phyloP scores from a whole-genome alignment of 2,888 invertebrate species.

The Tenthredo livida region DNA sequence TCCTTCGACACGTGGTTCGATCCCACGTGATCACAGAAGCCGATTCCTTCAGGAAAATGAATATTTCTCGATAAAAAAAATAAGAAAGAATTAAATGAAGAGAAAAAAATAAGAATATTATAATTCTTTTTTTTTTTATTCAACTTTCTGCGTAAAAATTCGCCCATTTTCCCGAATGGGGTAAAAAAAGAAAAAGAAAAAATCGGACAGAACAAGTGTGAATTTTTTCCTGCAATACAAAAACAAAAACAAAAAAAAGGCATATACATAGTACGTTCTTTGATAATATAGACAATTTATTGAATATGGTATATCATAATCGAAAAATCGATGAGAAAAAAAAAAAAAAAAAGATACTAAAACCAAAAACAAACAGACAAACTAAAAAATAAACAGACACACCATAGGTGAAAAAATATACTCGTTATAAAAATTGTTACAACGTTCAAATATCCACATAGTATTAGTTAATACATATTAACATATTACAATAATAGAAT shows the following conservation, averaged over 20 bases:
- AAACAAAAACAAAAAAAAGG: too few species aligned
- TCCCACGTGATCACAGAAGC: too few species aligned
- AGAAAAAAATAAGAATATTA: neutral
- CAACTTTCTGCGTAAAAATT: too few species aligned
- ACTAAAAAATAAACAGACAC: neutral
- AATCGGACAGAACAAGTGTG: too few species aligned
- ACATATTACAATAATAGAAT: neutral
- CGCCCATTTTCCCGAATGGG: too few species aligned
- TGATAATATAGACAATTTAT: constrained; percentile 17
- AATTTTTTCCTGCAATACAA: neutral
- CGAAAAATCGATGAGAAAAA: neutral
- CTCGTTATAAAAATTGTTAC: neutral
- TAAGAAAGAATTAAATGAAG: neutral
- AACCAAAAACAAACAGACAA: neutral
- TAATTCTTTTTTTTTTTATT: too few species aligned
- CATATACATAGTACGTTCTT: neutral
- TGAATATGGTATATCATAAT: neutral
- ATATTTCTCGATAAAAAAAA: too few species aligned
- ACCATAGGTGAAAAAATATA: constrained; percentile 37
- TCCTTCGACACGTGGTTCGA: too few species aligned
- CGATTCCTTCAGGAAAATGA: too few species aligned
- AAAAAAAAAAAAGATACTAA: neutral
- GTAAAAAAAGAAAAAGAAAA: too few species aligned
- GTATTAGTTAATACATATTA: neutral
- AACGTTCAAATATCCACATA: neutral